Evolutionary conservation across 2,797 vertebrate species (phyloP).

Genomic region (Sternotherus odoratus): DNA sequence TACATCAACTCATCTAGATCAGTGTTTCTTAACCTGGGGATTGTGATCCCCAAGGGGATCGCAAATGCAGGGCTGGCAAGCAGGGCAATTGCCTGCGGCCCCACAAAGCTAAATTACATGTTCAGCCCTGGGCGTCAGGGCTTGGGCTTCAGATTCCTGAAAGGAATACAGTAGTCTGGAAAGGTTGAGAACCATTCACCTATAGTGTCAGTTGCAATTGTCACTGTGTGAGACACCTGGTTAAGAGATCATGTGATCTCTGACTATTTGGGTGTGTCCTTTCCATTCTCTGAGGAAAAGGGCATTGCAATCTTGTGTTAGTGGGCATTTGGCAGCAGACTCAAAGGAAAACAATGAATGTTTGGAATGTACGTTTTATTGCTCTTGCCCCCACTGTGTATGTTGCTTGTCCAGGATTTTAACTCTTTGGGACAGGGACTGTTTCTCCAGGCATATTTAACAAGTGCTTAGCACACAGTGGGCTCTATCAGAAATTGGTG

Average conservation of each 20-base stretch:
- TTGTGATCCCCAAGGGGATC: too few species aligned
- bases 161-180: too few species aligned
- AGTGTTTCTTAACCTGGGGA: too few species aligned
- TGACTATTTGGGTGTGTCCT: neutral
- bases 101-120: too few species aligned
- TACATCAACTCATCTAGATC: too few species aligned
- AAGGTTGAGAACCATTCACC: too few species aligned
- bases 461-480: neutral
- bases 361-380: neutral
- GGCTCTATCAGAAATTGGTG: neutral
- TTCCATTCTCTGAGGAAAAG: neutral
- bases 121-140: too few species aligned
- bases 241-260: neutral
- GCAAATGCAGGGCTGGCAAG: too few species aligned
- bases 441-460: neutral
- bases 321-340: neutral
- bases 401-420: neutral
- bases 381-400: neutral
- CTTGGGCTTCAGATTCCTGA: too few species aligned
- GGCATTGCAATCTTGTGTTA: neutral
- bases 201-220: neutral
- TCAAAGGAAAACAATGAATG: neutral
- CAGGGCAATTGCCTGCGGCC: too few species aligned
- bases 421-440: neutral
- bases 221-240: neutral